Evolutionary conservation across 2,888 invertebrate species (phyloP).

Genomic region (Fabriciana adippe): DNA sequence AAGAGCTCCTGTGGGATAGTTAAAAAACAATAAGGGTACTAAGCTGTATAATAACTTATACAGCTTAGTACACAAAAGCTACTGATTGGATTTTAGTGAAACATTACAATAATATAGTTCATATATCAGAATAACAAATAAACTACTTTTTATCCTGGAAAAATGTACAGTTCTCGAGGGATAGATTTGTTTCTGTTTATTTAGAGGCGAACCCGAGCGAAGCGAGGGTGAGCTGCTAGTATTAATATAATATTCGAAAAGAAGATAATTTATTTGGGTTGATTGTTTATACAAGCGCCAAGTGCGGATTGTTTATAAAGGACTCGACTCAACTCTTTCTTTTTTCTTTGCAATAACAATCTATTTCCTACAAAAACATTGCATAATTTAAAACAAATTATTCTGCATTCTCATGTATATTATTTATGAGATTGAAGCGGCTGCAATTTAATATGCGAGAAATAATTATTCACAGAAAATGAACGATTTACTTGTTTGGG

Average conservation of each 20-base stretch:
- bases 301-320: conserved; percentile 20
- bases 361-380: conserved; percentile 1
- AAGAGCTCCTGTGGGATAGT: too few relatives aligned
- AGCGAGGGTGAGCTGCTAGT: too few relatives aligned
- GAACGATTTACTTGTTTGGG: neutral
- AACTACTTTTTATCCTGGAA: too few relatives aligned
- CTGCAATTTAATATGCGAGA: neutral
- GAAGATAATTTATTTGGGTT: conserved; percentile 28
- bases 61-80: too few relatives aligned
- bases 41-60: too few relatives aligned
- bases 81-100: too few relatives aligned
- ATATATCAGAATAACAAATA: too few relatives aligned
- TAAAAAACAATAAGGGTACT: too few relatives aligned
- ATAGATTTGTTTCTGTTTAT: too few relatives aligned
- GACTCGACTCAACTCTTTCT: conserved; percentile 5
- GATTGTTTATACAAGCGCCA: conserved; percentile 18
- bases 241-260: conserved; percentile 16
- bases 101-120: too few relatives aligned
- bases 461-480: conserved; percentile 2
- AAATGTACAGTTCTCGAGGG: too few relatives aligned
- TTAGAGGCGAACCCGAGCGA: too few relatives aligned
- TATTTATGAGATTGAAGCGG: neutral
- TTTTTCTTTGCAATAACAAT: conserved; percentile 1
- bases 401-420: neutral
- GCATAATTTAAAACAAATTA: conserved; percentile 6